Evolutionary conservation across 2,888 invertebrate species (phyloP).

Genomic region (Agriopis marginaria): DNA sequence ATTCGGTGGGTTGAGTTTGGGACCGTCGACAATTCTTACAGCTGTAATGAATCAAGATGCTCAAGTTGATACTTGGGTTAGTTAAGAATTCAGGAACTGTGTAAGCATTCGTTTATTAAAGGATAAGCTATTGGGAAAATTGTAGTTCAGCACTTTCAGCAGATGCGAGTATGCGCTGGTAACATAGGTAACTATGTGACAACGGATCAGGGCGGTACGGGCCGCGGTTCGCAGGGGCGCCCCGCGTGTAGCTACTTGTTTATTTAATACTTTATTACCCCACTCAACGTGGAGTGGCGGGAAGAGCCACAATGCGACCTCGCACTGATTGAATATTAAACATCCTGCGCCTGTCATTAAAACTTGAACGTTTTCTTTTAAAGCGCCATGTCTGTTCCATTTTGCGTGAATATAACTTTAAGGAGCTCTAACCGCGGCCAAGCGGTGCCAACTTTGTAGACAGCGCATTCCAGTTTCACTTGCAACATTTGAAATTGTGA

Average conservation of each 20-base stretch:
- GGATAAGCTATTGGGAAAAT: constrained; percentile 3
- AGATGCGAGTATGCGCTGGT: constrained; percentile 14
- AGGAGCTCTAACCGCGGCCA: constrained; percentile 28
- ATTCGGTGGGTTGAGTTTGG: too few relatives aligned
- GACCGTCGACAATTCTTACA: too few relatives aligned
- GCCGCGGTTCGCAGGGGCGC: constrained; percentile 42
- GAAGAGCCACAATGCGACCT: constrained; percentile 73
- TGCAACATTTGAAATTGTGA: constrained; percentile 9
- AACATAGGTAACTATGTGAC: constrained; percentile 16
- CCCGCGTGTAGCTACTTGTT: constrained; percentile 67
- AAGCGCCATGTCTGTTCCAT: constrained; percentile 28
- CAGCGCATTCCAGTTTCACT: constrained; percentile 2
- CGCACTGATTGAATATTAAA: constrained; percentile 77
- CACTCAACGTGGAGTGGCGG: constrained; percentile 75
- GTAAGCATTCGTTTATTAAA: background rate
- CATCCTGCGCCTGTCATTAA: constrained; percentile 60
- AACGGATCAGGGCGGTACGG: constrained; percentile 25
- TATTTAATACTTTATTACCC: constrained; percentile 81
- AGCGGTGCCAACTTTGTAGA: constrained; percentile 33
- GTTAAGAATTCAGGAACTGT: background rate
- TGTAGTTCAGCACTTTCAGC: constrained; percentile 4
- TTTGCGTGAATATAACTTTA: constrained; percentile 21
- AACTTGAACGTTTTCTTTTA: constrained; percentile 52
- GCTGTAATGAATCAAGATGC: too few relatives aligned
- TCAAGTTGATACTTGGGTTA: too few relatives aligned